These are phyloP conservation scores for Stylophora pistillata DNA, from an alignment of 64 coral and sea anemone species.

Conservation along the genomic window DNA sequence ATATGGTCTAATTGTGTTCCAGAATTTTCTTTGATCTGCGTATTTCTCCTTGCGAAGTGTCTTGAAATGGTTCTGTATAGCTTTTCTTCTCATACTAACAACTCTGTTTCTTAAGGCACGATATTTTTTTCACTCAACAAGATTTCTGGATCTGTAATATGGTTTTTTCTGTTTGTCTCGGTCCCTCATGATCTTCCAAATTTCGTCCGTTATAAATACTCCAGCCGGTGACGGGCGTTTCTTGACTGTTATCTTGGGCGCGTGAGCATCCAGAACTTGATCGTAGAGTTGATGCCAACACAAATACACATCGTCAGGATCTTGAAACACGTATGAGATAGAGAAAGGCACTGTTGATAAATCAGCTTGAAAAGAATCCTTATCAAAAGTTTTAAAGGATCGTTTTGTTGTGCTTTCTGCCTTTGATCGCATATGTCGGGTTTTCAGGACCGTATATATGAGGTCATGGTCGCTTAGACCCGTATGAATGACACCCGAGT, in stretches of 20 bases:
- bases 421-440: conserved; percentile 10
- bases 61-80: conserved; percentile 20
- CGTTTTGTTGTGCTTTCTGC: neutral
- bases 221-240: conserved; percentile 4
- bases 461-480: conserved; percentile 44
- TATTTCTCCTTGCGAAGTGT: conserved; percentile 21
- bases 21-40: conserved; percentile 46
- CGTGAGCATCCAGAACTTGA: conserved; percentile 29
- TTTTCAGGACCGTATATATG: conserved; percentile 26
- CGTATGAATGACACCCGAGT: conserved; percentile 20
- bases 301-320: conserved; percentile 14
- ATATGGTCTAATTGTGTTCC: conserved; percentile 20
- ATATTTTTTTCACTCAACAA: conserved; percentile 40
- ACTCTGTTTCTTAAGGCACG: conserved; percentile 20
- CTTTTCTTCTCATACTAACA: conserved; percentile 49
- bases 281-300: conserved; percentile 30
- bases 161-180: conserved; percentile 15
- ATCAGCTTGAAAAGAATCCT: conserved; percentile 1
- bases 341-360: conserved; percentile 14
- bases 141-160: conserved; percentile 35
- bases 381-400: conserved; percentile 41
- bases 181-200: conserved; percentile 3
- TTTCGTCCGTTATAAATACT: conserved; percentile 45
- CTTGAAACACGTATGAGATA: conserved; percentile 23
- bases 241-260: neutral